These are phyloP conservation scores for Channa striata DNA, from an alignment of 2,797 vertebrate species.

Conservation along the genomic window DNA sequence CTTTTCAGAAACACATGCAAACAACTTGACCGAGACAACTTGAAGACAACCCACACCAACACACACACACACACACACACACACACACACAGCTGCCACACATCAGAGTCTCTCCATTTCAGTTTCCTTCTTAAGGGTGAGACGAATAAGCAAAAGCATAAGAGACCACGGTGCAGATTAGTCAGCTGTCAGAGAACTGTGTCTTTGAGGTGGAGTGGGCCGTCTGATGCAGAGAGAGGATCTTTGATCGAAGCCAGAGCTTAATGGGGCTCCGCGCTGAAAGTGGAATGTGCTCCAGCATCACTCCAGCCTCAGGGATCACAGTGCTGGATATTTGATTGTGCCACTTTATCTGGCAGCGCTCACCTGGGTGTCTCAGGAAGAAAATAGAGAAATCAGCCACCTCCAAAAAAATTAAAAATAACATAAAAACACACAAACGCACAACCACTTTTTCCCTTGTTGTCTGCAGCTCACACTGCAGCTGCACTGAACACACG, in stretches of 20 bases:
- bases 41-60: neutral
- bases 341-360: slow-evolving; percentile 18
- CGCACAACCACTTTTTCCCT: neutral
- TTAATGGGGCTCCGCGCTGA: slow-evolving; percentile 54
- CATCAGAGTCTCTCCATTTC: slow-evolving; percentile 21
- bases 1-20: slow-evolving; percentile 13
- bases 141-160: slow-evolving; percentile 3
- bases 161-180: slow-evolving; percentile 45
- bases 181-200: slow-evolving; percentile 53
- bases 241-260: slow-evolving; percentile 69
- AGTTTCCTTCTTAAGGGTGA: slow-evolving; percentile 12
- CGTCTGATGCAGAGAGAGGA: slow-evolving; percentile 48
- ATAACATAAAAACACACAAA: neutral
- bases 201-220: slow-evolving; percentile 45
- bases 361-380: slow-evolving; percentile 39
- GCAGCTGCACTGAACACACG: neutral
- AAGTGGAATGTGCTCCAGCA: slow-evolving; percentile 46
- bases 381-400: slow-evolving; percentile 14
- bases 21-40: slow-evolving; percentile 1
- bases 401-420: neutral
- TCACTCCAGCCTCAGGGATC: slow-evolving; percentile 44
- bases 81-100: neutral
- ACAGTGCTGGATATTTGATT: slow-evolving; percentile 36
- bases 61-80: neutral
- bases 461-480: neutral